Evolutionary conservation across 2,888 invertebrate genomes (phyloP).

Genomic region (Melitaea athalia): DNA sequence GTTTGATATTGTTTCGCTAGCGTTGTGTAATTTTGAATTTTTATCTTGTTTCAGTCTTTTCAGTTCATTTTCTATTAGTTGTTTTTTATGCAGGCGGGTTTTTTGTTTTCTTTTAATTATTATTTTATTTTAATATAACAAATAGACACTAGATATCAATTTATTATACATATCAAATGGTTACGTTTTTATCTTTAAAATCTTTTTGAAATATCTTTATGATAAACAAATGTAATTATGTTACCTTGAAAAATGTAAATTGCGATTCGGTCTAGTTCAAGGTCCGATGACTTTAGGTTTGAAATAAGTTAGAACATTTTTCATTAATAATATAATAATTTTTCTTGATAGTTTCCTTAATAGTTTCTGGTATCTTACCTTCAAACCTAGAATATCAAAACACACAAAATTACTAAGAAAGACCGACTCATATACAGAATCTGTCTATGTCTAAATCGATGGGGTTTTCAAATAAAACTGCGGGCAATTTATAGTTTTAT

Average conservation of each 20-base stretch:
- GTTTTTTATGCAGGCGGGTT: too few relatives aligned
- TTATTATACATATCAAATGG: neutral
- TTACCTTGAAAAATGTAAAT: neutral
- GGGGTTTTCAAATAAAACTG: conserved; percentile 2
- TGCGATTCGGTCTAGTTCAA: conserved; percentile 2
- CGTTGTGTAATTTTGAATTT: too few relatives aligned
- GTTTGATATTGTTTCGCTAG: too few relatives aligned
- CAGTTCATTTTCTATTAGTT: too few relatives aligned
- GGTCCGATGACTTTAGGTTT: neutral
- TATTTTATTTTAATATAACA: too few relatives aligned
- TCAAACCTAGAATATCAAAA: conserved; percentile 6
- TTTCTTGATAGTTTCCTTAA: too few relatives aligned
- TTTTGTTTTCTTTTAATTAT: too few relatives aligned
- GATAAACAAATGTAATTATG: neutral
- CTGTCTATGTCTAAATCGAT: conserved; percentile 13
- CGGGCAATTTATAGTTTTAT: neutral
- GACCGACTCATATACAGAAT: conserved; percentile 11
- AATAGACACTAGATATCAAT: neutral
- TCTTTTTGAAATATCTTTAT: conserved; percentile 4
- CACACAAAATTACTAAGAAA: neutral
- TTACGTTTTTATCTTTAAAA: conserved; percentile 7
- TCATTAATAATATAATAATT: too few relatives aligned
- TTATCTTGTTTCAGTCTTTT: too few relatives aligned
- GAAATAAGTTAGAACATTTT: too few relatives aligned
- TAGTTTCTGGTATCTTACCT: too few relatives aligned